These are phyloP conservation scores for Garra rufa DNA, from an alignment of 2,113 vertebrate genomes.

Conservation along the genomic window DNA sequence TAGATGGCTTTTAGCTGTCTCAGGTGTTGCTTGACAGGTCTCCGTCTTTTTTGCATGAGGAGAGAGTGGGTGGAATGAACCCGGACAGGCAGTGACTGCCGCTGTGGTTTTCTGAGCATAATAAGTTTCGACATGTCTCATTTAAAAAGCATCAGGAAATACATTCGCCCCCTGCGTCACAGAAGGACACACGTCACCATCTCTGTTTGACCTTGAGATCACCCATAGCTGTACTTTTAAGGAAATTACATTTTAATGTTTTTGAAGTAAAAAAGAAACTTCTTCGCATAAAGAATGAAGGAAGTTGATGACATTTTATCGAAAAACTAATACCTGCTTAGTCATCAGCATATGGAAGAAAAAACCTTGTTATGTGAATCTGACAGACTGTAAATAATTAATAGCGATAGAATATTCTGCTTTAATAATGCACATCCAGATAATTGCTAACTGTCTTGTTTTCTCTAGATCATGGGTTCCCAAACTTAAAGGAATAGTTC, in stretches of 20 bases:
- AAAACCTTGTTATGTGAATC: neutral
- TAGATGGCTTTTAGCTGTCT: neutral
- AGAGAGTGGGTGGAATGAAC: constrained; percentile 6
- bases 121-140: constrained; percentile 42
- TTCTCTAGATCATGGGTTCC: neutral
- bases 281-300: neutral
- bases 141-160: constrained; percentile 52
- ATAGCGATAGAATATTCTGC: neutral
- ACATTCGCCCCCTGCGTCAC: neutral
- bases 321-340: neutral
- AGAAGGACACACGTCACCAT: neutral
- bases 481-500: neutral
- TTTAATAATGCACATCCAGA: neutral
- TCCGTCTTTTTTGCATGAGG: constrained; percentile 9
- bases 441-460: neutral
- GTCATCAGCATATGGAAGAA: neutral
- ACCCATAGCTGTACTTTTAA: neutral
- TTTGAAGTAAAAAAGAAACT: neutral
- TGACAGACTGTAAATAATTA: constrained; percentile 10
- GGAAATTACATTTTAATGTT: constrained; percentile 34
- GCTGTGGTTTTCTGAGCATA: constrained; percentile 26
- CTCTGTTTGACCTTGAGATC: constrained; percentile 29
- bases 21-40: constrained; percentile 4
- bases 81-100: neutral
- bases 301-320: neutral